Base-by-base conservation (phyloP, 2,888 invertebrate species). In the Chaitophorus viminalis region DNA sequence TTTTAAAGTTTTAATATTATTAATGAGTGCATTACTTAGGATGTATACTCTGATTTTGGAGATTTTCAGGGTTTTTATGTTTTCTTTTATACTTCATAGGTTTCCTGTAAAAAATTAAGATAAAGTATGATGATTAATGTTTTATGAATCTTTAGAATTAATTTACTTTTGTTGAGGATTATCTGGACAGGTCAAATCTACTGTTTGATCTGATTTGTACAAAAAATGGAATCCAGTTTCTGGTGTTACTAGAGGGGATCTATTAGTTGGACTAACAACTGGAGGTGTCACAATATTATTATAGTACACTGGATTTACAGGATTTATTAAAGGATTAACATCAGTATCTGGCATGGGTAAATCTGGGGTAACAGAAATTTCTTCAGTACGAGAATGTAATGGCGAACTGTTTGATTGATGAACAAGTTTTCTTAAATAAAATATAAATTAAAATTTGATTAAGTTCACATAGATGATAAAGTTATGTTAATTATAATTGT, bases 191-290 rank as follows among this genome's bases (percentile, higher is more conserved):
- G 86, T 86, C 65, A 86, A 79, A 8, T 87, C 86, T 21, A 87
- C 60, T 9, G 60, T 74, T 60, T 60, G 39, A 0, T 72, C 39
- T 60, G 52, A 2, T n/a, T 21, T 0, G 9, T 14, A 81, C 39
- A 87, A 79, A 74, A 87, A 87, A 74, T 87, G 86, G 39, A 87
- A 74, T 60, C 86, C 86, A 8, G 79, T 60, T 25, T 60, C 18
- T 21, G 78, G 60, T 60, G 72, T 54, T 54, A 79, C 39, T 29
- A 29, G 11, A 9, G 70, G 33, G 6, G 52, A 21, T 17, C 52
- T 52, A 33, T 17, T 36, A 75, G 36, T 36, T 5, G 36, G 36
- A 5, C 6, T 36, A 36, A 36, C 36, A 36, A 36, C 36, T 36
- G 36, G 36, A 5, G 36, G 3, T 36, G 36, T 3, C 3, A 5